These are phyloP conservation scores for Drosophila truncata DNA, from an alignment of 1,140 invertebrate genomes.

Conservation along the genomic window DNA sequence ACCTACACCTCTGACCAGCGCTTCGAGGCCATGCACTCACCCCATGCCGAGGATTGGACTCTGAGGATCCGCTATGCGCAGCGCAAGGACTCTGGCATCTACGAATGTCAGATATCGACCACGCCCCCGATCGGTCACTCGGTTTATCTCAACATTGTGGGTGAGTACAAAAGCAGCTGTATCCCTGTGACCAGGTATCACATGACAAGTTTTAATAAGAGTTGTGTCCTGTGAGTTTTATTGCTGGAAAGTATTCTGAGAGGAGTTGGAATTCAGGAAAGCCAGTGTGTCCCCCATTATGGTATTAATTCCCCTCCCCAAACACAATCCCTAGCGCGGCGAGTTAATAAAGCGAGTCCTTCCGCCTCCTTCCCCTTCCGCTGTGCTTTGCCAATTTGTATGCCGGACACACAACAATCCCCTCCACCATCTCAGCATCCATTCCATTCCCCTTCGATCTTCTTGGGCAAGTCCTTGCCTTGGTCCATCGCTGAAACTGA, in stretches of 20 bases:
- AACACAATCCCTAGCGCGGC: neutral
- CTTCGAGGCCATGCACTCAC: conserved; percentile 91
- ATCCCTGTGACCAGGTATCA: no score
- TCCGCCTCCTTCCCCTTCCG: neutral
- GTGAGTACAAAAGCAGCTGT: no score
- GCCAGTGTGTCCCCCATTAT: conserved; percentile 27
- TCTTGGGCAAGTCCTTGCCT: no score
- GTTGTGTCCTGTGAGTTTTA: conserved; percentile 1
- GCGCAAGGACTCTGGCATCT: conserved; percentile 92
- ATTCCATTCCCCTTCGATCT: neutral
- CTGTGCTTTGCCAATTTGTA: conserved; percentile 41
- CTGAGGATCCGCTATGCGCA: conserved; percentile 91
- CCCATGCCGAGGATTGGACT: conserved; percentile 92
- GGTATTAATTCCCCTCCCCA: conserved; percentile 21
- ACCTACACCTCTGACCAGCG: conserved; percentile 95
- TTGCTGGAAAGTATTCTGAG: neutral
- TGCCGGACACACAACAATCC: conserved; percentile 10
- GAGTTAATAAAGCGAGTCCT: conserved; percentile 31
- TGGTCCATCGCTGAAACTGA: conserved; percentile 7
- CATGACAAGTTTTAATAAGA: conserved; percentile 7
- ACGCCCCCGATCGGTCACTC: conserved; percentile 93
- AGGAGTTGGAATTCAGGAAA: neutral
- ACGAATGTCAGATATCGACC: conserved; percentile 95
- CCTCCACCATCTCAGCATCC: no score
- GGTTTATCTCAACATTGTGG: conserved; percentile 91